Percentiles rank a stretch among this genome's conserved stretches.
These are phyloP conservation scores for Rhagologus leucostigma DNA, from an alignment of 2,113 vertebrate species.

Conservation along the genomic window DNA sequence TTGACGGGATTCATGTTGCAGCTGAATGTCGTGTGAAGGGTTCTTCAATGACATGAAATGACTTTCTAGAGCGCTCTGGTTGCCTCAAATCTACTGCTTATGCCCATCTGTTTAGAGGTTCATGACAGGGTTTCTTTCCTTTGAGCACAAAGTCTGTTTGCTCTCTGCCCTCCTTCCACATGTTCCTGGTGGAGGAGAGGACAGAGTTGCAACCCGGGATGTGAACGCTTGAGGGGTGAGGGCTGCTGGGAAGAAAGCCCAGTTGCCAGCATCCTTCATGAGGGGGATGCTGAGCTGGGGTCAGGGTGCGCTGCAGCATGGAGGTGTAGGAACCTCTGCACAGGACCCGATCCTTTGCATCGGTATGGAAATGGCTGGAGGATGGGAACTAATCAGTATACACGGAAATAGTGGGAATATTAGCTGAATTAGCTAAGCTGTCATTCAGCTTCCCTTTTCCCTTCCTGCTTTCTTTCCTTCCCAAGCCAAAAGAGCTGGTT, in stretches of 20 bases:
- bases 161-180: neutral
- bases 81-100: neutral
- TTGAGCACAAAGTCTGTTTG: neutral
- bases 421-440: constrained; percentile 12
- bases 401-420: constrained; percentile 42
- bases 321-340: neutral
- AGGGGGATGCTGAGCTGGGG: neutral
- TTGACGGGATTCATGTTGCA: rapidly evolving
- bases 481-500: constrained; percentile 66
- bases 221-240: neutral
- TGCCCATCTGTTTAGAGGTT: neutral
- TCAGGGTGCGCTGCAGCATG: neutral
- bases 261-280: neutral
- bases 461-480: constrained; percentile 45
- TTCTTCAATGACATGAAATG: neutral
- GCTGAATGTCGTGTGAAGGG: rapidly evolving
- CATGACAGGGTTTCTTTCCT: rapidly evolving
- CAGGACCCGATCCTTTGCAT: neutral
- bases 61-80: neutral
- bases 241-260: neutral
- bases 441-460: constrained; percentile 50
- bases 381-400: constrained; percentile 25
- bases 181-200: rapidly evolving
- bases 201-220: neutral
- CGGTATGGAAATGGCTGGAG: neutral